Evolutionary conservation across 2,113 vertebrate genomes (phyloP).

Genomic region (Coptodon bakossiorum): DNA sequence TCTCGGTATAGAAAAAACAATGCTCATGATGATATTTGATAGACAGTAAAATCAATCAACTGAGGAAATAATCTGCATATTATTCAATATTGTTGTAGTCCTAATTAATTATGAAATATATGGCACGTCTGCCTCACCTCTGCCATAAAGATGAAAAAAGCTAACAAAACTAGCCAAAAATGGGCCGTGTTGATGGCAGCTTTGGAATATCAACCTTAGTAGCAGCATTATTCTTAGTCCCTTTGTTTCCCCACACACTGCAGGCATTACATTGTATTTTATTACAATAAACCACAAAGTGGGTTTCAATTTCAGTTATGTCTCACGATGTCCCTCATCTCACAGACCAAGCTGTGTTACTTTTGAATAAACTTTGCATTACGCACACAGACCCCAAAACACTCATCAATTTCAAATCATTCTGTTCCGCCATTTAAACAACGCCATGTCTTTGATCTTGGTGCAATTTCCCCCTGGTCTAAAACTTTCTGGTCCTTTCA

Average conservation of each 20-base stretch:
- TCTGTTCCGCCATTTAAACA: constrained; percentile 35
- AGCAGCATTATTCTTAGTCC: background rate
- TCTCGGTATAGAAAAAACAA: background rate
- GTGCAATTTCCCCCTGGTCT: background rate
- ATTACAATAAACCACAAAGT: background rate
- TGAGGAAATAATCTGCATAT: background rate
- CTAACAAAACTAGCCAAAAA: background rate
- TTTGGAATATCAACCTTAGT: background rate
- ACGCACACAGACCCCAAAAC: background rate
- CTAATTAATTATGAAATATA: background rate
- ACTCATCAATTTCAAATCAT: constrained; percentile 18
- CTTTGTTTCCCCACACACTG: background rate
- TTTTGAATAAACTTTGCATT: constrained; percentile 5
- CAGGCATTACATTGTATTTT: background rate
- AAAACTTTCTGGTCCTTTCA: constrained; percentile 56
- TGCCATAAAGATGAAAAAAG: background rate
- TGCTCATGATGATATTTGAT: background rate
- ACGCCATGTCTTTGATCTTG: constrained; percentile 37
- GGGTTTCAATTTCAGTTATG: background rate
- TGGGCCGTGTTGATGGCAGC: background rate
- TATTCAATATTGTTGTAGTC: background rate
- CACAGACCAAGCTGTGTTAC: background rate
- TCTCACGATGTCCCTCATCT: background rate
- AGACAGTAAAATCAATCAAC: background rate
- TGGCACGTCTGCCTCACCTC: background rate